Evolutionary conservation across 2,113 vertebrate species (phyloP).

Genomic region (Psittacus erithacus): DNA sequence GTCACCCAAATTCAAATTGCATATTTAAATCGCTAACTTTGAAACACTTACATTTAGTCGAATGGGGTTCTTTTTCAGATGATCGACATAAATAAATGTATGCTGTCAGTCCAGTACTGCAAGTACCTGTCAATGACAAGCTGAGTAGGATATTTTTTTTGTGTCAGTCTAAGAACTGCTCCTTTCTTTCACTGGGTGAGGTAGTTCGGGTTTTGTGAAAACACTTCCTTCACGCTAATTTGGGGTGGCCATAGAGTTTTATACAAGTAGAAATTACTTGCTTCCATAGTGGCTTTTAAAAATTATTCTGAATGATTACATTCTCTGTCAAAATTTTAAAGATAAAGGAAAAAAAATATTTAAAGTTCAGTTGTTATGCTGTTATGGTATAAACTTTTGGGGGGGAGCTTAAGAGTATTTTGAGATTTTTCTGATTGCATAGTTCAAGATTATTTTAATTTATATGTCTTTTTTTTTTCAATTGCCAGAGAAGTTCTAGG

Average conservation of each 20-base stretch:
- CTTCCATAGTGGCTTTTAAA: not conserved
- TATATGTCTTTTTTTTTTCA: not conserved
- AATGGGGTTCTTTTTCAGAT: not conserved
- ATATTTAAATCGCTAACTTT: not conserved
- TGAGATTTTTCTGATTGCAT: not conserved
- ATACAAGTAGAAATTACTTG: not conserved
- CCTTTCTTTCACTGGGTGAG: not conserved
- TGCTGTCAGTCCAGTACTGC: not conserved
- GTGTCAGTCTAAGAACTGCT: not conserved
- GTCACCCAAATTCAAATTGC: not conserved
- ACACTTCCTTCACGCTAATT: not conserved
- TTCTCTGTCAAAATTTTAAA: not conserved
- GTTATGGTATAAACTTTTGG: not conserved
- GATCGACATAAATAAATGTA: not conserved
- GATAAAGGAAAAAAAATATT: not conserved
- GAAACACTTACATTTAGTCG: not conserved
- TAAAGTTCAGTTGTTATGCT: not conserved
- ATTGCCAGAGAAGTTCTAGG: not conserved
- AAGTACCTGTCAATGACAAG: not conserved
- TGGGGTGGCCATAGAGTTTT: not conserved
- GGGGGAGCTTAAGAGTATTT: not conserved
- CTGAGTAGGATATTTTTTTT: not conserved
- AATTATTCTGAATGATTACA: not conserved
- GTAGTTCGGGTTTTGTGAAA: not conserved
- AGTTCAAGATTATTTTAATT: not conserved